A percentile compares a stretch with the other conserved stretches of the same genome.
phyloP scores from a whole-genome alignment of 2,797 vertebrate genomes.

The Dromococcyx pavoninus region DNA sequence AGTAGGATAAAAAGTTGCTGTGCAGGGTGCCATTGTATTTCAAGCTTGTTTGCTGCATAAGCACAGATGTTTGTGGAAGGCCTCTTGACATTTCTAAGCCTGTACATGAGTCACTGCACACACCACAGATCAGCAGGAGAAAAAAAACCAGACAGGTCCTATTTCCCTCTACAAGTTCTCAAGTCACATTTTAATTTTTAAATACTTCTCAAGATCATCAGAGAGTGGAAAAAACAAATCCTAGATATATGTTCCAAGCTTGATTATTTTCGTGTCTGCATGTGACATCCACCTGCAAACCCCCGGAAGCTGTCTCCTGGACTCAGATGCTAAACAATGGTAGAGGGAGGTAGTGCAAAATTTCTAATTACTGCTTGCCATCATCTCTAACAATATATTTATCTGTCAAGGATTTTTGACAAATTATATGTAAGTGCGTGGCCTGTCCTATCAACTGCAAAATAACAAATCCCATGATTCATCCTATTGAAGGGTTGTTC shows the following conservation, averaged over 20 bases:
- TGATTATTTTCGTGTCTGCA: background rate
- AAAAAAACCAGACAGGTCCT: background rate
- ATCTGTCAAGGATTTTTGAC: background rate
- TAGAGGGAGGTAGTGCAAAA: background rate
- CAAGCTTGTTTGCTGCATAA: background rate
- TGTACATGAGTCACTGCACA: background rate
- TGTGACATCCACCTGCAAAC: background rate
- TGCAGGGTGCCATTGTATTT: background rate
- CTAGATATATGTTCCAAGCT: background rate
- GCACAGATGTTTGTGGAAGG: background rate
- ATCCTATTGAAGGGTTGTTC: background rate
- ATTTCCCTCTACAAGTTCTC: background rate
- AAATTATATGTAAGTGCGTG: background rate
- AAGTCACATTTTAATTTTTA: slow-evolving; percentile 1
- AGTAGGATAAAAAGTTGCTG: background rate
- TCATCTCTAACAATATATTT: background rate
- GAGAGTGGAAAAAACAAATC: background rate
- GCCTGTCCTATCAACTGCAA: background rate
- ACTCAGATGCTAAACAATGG: background rate
- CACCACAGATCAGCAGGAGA: background rate
- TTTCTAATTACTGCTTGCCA: background rate
- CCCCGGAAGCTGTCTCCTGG: background rate
- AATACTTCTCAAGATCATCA: background rate
- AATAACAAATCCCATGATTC: background rate
- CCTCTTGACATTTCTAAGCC: background rate